Conservation (phyloP, 2,888 invertebrate genomes). For the Eristalinus aeneus region DNA sequence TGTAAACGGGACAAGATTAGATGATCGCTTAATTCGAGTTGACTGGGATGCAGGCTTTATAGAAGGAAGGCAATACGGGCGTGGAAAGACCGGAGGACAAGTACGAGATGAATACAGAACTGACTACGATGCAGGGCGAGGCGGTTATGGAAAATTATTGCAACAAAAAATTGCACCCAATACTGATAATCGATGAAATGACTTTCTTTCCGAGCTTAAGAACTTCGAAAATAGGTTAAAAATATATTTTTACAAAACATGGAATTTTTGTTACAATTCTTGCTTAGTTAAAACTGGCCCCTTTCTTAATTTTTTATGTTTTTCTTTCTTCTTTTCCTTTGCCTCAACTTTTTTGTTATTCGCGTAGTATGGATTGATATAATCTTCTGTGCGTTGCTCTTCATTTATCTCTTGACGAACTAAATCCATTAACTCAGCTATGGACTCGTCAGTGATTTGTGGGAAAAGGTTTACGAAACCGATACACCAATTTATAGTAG, state of each 20-base stretch:
- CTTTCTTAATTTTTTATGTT: slow-evolving; percentile 41
- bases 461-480: slow-evolving; percentile 68
- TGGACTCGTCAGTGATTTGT: slow-evolving; percentile 69
- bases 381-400: slow-evolving; percentile 58
- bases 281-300: slow-evolving; percentile 27
- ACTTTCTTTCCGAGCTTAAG: slow-evolving; percentile 25
- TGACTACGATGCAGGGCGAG: slow-evolving; percentile 97
- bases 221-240: slow-evolving; percentile 57
- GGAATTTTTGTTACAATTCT: slow-evolving; percentile 20
- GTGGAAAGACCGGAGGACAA: slow-evolving; percentile 99
- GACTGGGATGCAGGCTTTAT: slow-evolving; percentile 99
- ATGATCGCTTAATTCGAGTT: slow-evolving; percentile 97
- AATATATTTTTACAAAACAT: slow-evolving; percentile 56
- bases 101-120: slow-evolving; percentile 99
- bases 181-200: slow-evolving; percentile 81
- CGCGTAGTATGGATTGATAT: slow-evolving; percentile 42
- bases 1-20: slow-evolving; percentile 96
- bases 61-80: slow-evolving; percentile 98
- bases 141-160: slow-evolving; percentile 97
- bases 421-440: slow-evolving; percentile 68
- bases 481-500: slow-evolving; percentile 71
- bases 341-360: background rate
- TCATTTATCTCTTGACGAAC: slow-evolving; percentile 72
- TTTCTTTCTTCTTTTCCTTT: background rate
- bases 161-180: slow-evolving; percentile 89